Base-by-base conservation (phyloP, 1,140 invertebrate genomes). In the Papilio helenus region DNA sequence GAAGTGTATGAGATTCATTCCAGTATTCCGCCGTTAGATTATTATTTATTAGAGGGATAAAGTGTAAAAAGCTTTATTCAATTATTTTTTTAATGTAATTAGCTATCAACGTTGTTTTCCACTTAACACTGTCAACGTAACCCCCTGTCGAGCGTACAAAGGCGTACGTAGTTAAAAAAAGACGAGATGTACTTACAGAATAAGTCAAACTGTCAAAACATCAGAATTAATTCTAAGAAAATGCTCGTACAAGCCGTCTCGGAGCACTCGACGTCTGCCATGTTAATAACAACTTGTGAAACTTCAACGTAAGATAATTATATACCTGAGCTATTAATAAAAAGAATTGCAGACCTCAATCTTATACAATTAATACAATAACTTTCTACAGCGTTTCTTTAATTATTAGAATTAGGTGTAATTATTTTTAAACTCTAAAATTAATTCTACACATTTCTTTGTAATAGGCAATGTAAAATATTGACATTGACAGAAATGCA, bases 211-310 rank as follows among this genome's bases (percentile, higher is more conserved):
- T 76, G 80, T 87, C 85, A 85, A 87, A 83, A 82, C 86, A 83
- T 79, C 73, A 84, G 71, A 83, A 81, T 87, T 83, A 61, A 79
- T 87, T 85, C 81, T 80, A 68, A 88, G 87, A 88, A 89, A 79
- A 85, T 84, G 79, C 82, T 82, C 39, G 81, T 68, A 72, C 44
- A 77, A 80, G 49, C 49, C 44, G 86, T 88, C 87, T 79, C 29
- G 85, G 89, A 89, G 87, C 77, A 29, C 79, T 79, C 73, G 73
- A 68, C 77, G 79, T 51, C 76, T 84, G 81, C 81, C 80, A 79
- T 85, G 83, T 87, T 86, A 85, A 87, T 85, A 85, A 86, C 82
- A 80, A 83, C 83, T 86, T 82, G 76, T 81, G 81, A 81, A 82
- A 81, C 82, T 82, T 71, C 72, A 79, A 79, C 76, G 83, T 4